Percentiles rank a stretch among this genome's conserved stretches.
phyloP scores from a whole-genome alignment of 1,140 invertebrate genomes.

The Samia ricini region DNA sequence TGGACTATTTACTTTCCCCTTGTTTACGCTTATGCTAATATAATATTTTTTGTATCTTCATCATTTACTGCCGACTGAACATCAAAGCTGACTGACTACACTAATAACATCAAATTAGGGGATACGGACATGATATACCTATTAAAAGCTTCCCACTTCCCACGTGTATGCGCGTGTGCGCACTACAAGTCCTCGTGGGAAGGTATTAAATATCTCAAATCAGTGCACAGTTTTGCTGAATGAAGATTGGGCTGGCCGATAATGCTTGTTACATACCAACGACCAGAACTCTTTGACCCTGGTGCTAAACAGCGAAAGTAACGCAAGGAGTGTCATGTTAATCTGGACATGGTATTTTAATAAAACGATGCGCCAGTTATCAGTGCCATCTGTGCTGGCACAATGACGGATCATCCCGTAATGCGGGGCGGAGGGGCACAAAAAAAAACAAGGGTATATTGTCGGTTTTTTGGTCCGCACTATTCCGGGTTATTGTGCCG shows the following conservation, averaged over 20 bases:
- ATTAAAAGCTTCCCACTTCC: conserved; percentile 33
- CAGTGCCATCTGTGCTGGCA: conserved; percentile 62
- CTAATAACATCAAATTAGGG: conserved; percentile 9
- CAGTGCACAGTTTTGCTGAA: conserved; percentile 52
- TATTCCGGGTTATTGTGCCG: conserved; percentile 61
- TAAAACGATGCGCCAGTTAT: conserved; percentile 68
- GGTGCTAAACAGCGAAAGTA: conserved; percentile 3
- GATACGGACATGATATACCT: conserved; percentile 3
- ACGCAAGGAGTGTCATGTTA: conserved; percentile 31
- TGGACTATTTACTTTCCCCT: neutral
- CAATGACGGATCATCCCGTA: conserved; percentile 73
- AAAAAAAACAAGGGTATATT: conserved; percentile 59
- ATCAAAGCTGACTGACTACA: conserved; percentile 6
- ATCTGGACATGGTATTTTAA: conserved; percentile 59
- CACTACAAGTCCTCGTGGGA: conserved; percentile 61
- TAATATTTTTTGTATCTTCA: neutral
- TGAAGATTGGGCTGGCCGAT: conserved; percentile 59
- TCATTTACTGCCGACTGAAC: conserved; percentile 3
- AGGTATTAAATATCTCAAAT: conserved; percentile 68
- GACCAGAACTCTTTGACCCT: conserved; percentile 40
- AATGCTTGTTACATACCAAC: conserved; percentile 42
- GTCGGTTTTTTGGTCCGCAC: conserved; percentile 55
- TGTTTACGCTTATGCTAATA: neutral
- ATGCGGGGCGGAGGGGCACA: conserved; percentile 65
- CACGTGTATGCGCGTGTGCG: conserved; percentile 53